Base-by-base conservation (phyloP, 2,797 vertebrate species). In the Epinephelus coioides region DNA sequence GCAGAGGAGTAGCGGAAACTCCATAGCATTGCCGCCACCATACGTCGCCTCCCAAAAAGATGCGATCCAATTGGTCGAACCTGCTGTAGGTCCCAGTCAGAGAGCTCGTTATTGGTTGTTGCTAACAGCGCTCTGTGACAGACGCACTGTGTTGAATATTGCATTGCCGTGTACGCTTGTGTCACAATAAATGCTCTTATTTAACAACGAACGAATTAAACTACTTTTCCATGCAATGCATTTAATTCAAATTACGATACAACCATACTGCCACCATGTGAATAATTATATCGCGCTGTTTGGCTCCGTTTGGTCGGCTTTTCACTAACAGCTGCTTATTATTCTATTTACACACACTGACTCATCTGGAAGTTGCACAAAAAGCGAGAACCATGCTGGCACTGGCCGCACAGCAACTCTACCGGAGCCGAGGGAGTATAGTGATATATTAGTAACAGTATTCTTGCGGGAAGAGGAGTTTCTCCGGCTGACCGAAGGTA, bases 1-100 rank as follows among this genome's bases (percentile, higher is more conserved):
- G 89, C 88, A 83, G 78, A 86, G 69, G 73, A 90, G 81, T 75
- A 93, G 91, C 91, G 92, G 91, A 94, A 94, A 91, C 91, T 91
- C 94, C 92, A 94, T 92, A 91, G 93, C 92, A 86, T 95, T 94
- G 90, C 90, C 93, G 93, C 93, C 94, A 88, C 91, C 87, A 82
- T 91, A 79, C 69, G 71, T 79, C 79, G 76, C 92, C 63, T 47
- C 54, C 5, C 43, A 67, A 78, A 55, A 64, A 89, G 72, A 72
- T 5, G 68, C 55, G 1, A 40, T 67, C 6, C 65, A 2, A 94
- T 94, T 73, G 93, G 93, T 40, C 55, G 1, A 49, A 11, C 14
- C 14, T 13, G 0, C 10, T 0, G 11, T 0, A 43, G 44, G 62
- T 54, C 2, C 15, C 0, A 91, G 82, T 83, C 92, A 86, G 46